These are phyloP conservation scores for Amazona finschi DNA, from an alignment of 2,797 vertebrate species.

Conservation along the genomic window DNA sequence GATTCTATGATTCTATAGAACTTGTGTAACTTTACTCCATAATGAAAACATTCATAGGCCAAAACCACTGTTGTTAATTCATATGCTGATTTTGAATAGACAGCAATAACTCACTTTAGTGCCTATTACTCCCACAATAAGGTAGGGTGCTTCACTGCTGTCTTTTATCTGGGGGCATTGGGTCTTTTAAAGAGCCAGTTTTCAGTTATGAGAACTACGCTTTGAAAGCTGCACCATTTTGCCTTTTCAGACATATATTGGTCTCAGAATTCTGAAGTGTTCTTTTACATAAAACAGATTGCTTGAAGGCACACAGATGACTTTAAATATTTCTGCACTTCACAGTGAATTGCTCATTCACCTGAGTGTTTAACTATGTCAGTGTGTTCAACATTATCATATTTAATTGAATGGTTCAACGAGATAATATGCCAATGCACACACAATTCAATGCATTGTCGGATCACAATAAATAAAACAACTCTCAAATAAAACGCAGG, in stretches of 20 bases:
- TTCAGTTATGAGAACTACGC: not conserved
- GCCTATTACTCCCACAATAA: not conserved
- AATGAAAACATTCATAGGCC: not conserved
- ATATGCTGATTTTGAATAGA: not conserved
- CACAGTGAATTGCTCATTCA: conserved; percentile 81
- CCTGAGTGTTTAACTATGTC: conserved; percentile 81
- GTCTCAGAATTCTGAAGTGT: conserved; percentile 57
- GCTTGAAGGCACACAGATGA: conserved; percentile 72
- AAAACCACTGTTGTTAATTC: not conserved
- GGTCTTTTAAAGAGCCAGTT: not conserved
- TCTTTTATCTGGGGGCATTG: not conserved
- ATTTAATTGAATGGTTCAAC: conserved; percentile 84
- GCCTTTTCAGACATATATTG: not conserved
- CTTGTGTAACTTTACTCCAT: not conserved
- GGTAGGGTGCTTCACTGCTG: not conserved
- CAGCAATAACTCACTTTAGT: not conserved
- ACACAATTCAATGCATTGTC: conserved; percentile 71
- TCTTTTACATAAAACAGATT: conserved; percentile 66
- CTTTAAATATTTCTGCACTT: conserved; percentile 79
- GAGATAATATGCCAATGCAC: conserved; percentile 76
- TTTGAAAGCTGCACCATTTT: not conserved
- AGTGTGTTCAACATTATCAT: conserved; percentile 79
- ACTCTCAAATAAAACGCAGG: conserved; percentile 62
- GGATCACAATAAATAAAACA: conserved; percentile 73
- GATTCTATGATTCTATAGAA: not conserved